These are phyloP conservation scores for Aporophyla nigra DNA, from an alignment of 2,888 invertebrate genomes.

Conservation along the genomic window DNA sequence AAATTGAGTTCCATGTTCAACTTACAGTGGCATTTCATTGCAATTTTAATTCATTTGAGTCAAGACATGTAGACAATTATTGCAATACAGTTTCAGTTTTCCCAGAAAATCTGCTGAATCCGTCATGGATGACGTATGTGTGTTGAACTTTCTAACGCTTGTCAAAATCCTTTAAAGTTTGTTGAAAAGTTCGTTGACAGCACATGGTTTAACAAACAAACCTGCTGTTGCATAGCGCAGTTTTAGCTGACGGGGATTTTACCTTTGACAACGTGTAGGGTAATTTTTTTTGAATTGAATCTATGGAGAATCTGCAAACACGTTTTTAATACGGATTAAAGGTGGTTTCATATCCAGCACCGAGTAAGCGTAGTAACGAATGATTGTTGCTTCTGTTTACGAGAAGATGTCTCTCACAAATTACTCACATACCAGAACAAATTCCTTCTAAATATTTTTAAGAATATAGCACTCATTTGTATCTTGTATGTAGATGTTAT, in stretches of 20 bases:
- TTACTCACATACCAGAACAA: background rate
- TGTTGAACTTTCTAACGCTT: constrained; percentile 24
- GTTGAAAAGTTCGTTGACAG: constrained; percentile 1
- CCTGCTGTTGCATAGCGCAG: background rate
- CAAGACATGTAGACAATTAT: background rate
- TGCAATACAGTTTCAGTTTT: constrained; percentile 10
- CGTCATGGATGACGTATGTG: constrained; percentile 19
- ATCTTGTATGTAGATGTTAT: background rate
- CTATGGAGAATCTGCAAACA: background rate
- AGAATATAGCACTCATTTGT: background rate
- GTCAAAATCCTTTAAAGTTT: constrained; percentile 35
- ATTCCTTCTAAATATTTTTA: background rate
- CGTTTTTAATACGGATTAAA: background rate
- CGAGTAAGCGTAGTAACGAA: background rate
- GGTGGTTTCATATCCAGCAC: background rate
- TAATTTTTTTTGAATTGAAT: constrained; percentile 2
- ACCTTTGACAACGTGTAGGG: background rate
- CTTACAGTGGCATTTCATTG: background rate
- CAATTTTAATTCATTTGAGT: background rate
- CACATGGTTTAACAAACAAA: constrained; percentile 19
- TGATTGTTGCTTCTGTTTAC: background rate
- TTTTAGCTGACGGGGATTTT: constrained; percentile 10
- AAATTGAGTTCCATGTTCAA: background rate
- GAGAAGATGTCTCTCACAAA: too few relatives aligned
- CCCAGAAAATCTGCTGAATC: background rate